Percentiles rank a stretch among this genome's conserved stretches.
Conservation (phyloP, 2,888 invertebrate species). For the Parnassius smintheus region DNA sequence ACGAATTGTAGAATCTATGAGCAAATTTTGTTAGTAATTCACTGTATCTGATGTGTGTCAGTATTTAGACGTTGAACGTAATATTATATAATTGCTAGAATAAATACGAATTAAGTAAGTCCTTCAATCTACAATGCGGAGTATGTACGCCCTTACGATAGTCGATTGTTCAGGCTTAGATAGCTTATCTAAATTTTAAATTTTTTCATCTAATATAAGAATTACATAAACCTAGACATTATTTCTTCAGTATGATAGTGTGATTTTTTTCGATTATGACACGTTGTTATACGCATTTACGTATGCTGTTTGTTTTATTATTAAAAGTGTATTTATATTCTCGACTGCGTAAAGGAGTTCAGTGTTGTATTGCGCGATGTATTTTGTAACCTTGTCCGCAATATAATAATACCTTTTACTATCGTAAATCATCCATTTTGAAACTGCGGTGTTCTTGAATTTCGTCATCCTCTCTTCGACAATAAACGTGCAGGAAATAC, state of each 20-base stretch:
- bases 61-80: background rate
- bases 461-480: slow-evolving; percentile 10
- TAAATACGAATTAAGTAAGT: no score
- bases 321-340: slow-evolving; percentile 7
- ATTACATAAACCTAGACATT: no score
- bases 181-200: no score
- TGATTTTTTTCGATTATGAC: slow-evolving; percentile 6
- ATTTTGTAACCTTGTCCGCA: slow-evolving; percentile 14
- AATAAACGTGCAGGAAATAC: slow-evolving; percentile 12
- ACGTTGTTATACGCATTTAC: slow-evolving; percentile 15
- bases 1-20: no score
- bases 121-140: no score
- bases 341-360: slow-evolving; percentile 1
- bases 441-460: slow-evolving; percentile 8
- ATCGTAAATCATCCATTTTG: slow-evolving; percentile 12
- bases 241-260: background rate
- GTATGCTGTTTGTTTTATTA: slow-evolving; percentile 1
- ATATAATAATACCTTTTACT: slow-evolving; percentile 9
- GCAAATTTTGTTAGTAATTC: slow-evolving; percentile 3
- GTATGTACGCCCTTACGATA: no score
- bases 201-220: no score
- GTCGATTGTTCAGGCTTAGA: no score
- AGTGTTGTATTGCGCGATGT: slow-evolving; percentile 2
- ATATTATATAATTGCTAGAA: no score
- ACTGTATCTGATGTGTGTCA: slow-evolving; percentile 16